Conservation (phyloP, 37 sponge, comb jelly and placozoan genomes). For the Haliclona indistincta region DNA sequence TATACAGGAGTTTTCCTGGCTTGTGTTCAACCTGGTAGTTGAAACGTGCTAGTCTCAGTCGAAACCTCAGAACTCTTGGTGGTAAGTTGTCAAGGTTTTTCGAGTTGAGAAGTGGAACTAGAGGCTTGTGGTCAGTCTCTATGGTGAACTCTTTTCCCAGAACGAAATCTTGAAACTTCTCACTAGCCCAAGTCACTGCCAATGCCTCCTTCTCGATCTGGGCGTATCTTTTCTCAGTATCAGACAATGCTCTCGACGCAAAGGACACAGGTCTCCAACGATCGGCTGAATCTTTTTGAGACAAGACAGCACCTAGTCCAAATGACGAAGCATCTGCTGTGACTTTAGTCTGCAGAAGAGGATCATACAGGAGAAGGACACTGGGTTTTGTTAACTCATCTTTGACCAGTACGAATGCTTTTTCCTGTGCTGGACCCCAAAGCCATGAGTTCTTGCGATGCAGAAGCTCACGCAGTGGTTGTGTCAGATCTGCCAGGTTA, state of each 20-base stretch:
- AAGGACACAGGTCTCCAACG: slow-evolving; percentile 36
- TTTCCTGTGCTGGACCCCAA: slow-evolving; percentile 24
- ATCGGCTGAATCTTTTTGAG: neutral
- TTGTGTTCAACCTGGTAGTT: slow-evolving; percentile 12
- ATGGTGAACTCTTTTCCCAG: slow-evolving; percentile 25
- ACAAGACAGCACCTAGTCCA: slow-evolving; percentile 34
- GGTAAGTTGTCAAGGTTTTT: slow-evolving; percentile 37
- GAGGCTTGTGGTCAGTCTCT: slow-evolving; percentile 54
- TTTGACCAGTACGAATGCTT: slow-evolving; percentile 22
- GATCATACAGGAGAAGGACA: slow-evolving; percentile 23
- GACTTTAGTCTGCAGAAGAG: slow-evolving; percentile 4
- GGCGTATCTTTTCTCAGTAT: slow-evolving; percentile 35
- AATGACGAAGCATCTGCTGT: slow-evolving; percentile 41
- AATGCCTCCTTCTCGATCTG: slow-evolving; percentile 63
- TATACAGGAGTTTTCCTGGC: slow-evolving; percentile 21
- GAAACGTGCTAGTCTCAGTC: slow-evolving; percentile 27
- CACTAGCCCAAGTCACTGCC: slow-evolving; percentile 46
- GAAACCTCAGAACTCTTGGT: slow-evolving; percentile 20
- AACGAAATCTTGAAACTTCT: slow-evolving; percentile 34
- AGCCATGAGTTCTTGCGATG: slow-evolving; percentile 10
- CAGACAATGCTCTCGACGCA: slow-evolving; percentile 42
- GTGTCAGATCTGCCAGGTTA: slow-evolving; percentile 20
- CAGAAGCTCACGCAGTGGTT: slow-evolving; percentile 38
- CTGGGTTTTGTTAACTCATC: slow-evolving; percentile 41
- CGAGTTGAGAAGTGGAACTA: slow-evolving; percentile 21